These are phyloP conservation scores for Thomomys bottae DNA, from an alignment of 2,113 vertebrate genomes.

Conservation along the genomic window DNA sequence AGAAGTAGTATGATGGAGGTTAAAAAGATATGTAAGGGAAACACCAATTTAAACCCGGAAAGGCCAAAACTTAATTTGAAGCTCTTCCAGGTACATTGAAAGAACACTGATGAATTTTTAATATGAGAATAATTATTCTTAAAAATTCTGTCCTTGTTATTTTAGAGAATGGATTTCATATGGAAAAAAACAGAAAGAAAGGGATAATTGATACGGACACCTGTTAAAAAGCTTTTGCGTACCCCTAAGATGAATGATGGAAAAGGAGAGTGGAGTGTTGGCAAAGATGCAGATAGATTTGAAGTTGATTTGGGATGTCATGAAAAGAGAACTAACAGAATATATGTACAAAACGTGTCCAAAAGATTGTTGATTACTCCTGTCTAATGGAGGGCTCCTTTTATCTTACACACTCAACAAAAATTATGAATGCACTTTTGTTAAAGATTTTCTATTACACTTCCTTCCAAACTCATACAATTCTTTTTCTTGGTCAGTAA, in stretches of 20 bases:
- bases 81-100: neutral
- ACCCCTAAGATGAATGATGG: neutral
- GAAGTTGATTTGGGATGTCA: conserved; percentile 33
- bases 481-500: too few species aligned
- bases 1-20: neutral
- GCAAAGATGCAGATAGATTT: neutral
- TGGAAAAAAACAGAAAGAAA: neutral
- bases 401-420: conserved; percentile 1
- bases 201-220: neutral
- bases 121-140: neutral
- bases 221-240: neutral
- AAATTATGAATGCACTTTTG: neutral
- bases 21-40: neutral
- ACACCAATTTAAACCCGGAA: neutral
- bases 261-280: neutral
- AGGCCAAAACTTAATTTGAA: neutral
- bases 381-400: neutral
- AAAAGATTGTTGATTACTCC: neutral
- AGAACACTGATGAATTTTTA: neutral
- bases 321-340: neutral
- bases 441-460: neutral
- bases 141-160: neutral
- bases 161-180: neutral
- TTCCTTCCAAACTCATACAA: neutral
- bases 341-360: neutral